Evolutionary conservation across 2,797 vertebrate species (phyloP).

Genomic region (Odontamblyopus lacepedii): DNA sequence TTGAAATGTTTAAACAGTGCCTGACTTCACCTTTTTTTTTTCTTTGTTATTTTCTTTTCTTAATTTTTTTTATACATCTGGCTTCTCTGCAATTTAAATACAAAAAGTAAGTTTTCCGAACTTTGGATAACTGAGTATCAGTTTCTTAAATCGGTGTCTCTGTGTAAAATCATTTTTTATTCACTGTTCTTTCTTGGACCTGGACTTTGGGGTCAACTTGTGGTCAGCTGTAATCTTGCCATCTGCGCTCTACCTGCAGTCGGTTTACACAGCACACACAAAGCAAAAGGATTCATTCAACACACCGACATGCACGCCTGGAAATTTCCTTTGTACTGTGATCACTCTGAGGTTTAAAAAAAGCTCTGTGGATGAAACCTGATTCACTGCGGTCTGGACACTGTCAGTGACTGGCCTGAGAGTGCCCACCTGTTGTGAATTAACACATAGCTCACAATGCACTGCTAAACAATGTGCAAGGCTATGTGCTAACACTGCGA

Average conservation of each 20-base stretch:
- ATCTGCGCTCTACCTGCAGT: conserved; percentile 66
- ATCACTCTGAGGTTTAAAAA: conserved; percentile 55
- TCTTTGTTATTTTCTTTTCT: too few relatives aligned
- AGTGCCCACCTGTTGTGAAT: conserved; percentile 62
- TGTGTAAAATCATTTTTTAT: conserved; percentile 17
- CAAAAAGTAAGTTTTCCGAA: neutral
- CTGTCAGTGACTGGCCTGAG: conserved; percentile 53
- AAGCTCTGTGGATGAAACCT: conserved; percentile 52
- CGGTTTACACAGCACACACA: conserved; percentile 70
- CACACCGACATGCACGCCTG: conserved; percentile 50
- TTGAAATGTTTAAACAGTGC: too few relatives aligned
- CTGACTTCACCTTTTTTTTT: too few relatives aligned
- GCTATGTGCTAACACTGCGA: conserved; percentile 7
- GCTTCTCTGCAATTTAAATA: neutral
- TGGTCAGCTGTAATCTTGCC: conserved; percentile 58
- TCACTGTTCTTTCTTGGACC: conserved; percentile 1
- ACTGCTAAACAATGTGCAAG: conserved; percentile 11
- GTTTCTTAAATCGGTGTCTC: conserved; percentile 10
- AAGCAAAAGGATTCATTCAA: conserved; percentile 58
- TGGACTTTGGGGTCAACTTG: conserved; percentile 38
- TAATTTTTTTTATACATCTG: too few relatives aligned
- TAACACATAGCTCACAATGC: conserved; percentile 33
- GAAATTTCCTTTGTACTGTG: conserved; percentile 70
- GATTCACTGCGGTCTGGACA: conserved; percentile 63
- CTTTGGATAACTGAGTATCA: neutral